Evolutionary conservation across 2,797 vertebrate genomes (phyloP), one percentile per base, ranked within the genome.

Genomic region (Acrossocheilus fasciatus): DNA sequence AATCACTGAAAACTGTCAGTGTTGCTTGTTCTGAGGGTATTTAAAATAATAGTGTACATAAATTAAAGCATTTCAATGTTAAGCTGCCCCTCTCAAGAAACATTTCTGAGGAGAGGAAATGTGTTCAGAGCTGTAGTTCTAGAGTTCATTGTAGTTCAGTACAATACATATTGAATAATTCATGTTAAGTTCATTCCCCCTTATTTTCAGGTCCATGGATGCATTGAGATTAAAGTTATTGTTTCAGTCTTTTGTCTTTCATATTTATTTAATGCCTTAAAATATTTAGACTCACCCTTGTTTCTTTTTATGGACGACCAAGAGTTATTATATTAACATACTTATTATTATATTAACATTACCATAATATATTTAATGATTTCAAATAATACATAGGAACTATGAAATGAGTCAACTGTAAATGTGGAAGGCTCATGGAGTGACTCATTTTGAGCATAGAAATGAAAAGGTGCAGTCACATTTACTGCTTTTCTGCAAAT

Each of bases 151-250:
- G n/a, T 23, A 73, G 81, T 43, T 73, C 39, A 74, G 3, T 30
- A 59, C 36, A 72, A 12, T 9, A 18, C n/a, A 14, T 34, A 23
- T 66, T 34, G 36, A 41, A 47, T 68, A 23, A 81, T 81, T 64
- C 11, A 66, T 80, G 41, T 62, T 62, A 43, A 45, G 39, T 80
- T 80, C 45, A 45, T 45, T 43, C 39, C 41, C 59, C 2, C 5
- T 36, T 18, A 78, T 45, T 78, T 78, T 62, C 39, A 34, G 57
- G 57, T 45, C 30, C 57, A 11, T 64, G 39, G 9, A 45, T 64
- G n/a, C 39, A 45, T 20, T 30, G 9, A 57, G 34, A 80, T 64
- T 80, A 64, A 80, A 64, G 39, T 30, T 79, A 64, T 59, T 43
- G 54, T 78, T 41, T 59, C 20, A 17, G 54, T 30, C n/a, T 20